Evolutionary conservation across 2,888 invertebrate species (phyloP).

Genomic region (Dicranocentrus wangi): DNA sequence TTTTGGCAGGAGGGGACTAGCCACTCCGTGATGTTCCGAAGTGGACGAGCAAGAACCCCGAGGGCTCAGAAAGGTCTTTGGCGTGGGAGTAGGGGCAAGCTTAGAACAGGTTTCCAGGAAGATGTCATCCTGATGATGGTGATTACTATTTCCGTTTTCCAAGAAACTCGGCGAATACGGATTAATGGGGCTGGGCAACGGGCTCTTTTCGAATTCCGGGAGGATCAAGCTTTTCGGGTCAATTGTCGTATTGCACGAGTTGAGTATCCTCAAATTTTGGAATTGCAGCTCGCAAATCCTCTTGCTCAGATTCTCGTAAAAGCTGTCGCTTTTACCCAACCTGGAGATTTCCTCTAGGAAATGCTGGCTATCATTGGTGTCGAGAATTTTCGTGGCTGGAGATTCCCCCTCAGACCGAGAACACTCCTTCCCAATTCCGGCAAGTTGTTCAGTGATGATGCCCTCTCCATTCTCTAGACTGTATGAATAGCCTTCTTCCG

Average conservation of each 20-base stretch:
- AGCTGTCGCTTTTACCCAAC: constrained; percentile 71
- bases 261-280: constrained; percentile 71
- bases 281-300: constrained; percentile 72
- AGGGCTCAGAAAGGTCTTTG: constrained; percentile 59
- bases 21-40: constrained; percentile 54
- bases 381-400: constrained; percentile 62
- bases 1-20: constrained; percentile 53
- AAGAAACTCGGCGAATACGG: constrained; percentile 38
- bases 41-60: constrained; percentile 44
- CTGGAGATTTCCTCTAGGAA: constrained; percentile 71
- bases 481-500: background rate
- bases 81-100: constrained; percentile 57
- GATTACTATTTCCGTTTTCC: background rate
- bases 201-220: constrained; percentile 65
- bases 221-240: constrained; percentile 66
- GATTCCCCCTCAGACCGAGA: too few relatives aligned
- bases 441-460: background rate
- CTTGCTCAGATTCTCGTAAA: constrained; percentile 71
- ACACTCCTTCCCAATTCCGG: background rate
- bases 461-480: background rate
- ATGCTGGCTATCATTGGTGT: constrained; percentile 72
- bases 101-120: constrained; percentile 41
- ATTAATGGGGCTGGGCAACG: constrained; percentile 70
- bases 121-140: constrained; percentile 19
- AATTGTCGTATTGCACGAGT: constrained; percentile 70